A percentile compares a stretch with the other conserved stretches of the same genome.
Evolutionary conservation across 2,113 vertebrate genomes (phyloP).

Genomic region (Hippolais icterina): DNA sequence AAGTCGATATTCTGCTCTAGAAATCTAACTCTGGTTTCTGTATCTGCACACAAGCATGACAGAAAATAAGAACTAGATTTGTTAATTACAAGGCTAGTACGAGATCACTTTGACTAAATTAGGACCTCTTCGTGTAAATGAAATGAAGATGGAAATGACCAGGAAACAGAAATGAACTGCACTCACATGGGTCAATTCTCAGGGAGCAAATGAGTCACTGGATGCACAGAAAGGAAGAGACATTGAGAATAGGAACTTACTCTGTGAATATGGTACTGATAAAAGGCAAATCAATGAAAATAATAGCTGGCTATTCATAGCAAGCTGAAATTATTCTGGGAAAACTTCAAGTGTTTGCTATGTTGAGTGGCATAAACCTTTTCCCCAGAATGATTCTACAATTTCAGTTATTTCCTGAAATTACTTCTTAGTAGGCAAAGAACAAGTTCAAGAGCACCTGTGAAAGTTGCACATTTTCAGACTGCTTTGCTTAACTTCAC

Average conservation of each 20-base stretch:
- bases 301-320: neutral
- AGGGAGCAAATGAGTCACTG: neutral
- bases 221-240: neutral
- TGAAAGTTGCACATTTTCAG: neutral
- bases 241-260: neutral
- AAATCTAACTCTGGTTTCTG: neutral
- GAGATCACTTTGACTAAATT: neutral
- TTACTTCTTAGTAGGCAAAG: neutral
- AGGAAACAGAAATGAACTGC: neutral
- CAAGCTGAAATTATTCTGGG: neutral
- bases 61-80: neutral
- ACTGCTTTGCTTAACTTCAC: neutral
- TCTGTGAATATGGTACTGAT: neutral
- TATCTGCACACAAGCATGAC: neutral
- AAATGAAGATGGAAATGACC: neutral
- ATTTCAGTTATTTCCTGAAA: neutral
- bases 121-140: neutral
- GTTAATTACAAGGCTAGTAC: neutral
- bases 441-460: neutral
- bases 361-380: neutral
- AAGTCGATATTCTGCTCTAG: neutral
- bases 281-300: neutral
- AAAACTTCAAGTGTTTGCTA: neutral
- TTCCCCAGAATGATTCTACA: neutral
- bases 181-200: accelerated